Conservation (phyloP, 2,888 invertebrate genomes). For the Tinea pellionella region DNA sequence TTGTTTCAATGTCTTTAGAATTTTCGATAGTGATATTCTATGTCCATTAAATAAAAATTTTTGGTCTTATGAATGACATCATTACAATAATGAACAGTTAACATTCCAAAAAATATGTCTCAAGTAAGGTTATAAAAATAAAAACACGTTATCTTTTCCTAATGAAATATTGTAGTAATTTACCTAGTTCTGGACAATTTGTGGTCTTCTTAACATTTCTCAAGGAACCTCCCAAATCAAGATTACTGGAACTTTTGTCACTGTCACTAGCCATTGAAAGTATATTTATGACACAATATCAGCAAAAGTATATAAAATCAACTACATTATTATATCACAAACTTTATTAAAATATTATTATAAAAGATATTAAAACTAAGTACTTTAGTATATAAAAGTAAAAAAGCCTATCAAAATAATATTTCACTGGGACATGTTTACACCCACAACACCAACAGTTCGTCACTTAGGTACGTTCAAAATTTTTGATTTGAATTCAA, state of each 20-base stretch:
- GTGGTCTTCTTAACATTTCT: conserved; percentile 48
- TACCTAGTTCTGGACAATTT: conserved; percentile 44
- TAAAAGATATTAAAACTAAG: neutral
- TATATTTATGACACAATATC: neutral
- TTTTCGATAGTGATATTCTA: too few species aligned
- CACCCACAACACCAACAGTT: conserved; percentile 4
- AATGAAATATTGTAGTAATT: conserved; percentile 21
- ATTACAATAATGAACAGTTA: neutral
- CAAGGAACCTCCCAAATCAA: conserved; percentile 53
- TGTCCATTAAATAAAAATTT: neutral
- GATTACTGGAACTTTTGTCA: conserved; percentile 61
- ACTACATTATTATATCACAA: neutral
- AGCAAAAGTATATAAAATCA: neutral
- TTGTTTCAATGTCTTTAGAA: too few species aligned
- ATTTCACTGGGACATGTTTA: neutral
- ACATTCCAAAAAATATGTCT: neutral
- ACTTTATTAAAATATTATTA: neutral
- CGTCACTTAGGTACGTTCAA: neutral
- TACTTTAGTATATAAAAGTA: neutral
- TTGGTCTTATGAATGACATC: neutral
- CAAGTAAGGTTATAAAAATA: neutral
- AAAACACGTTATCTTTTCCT: neutral
- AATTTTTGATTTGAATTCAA: neutral
- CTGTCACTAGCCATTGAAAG: conserved; percentile 67
- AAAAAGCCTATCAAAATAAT: neutral